Evolutionary conservation across 2,797 vertebrate genomes (phyloP).

Genomic region (Lacerta viridis): DNA sequence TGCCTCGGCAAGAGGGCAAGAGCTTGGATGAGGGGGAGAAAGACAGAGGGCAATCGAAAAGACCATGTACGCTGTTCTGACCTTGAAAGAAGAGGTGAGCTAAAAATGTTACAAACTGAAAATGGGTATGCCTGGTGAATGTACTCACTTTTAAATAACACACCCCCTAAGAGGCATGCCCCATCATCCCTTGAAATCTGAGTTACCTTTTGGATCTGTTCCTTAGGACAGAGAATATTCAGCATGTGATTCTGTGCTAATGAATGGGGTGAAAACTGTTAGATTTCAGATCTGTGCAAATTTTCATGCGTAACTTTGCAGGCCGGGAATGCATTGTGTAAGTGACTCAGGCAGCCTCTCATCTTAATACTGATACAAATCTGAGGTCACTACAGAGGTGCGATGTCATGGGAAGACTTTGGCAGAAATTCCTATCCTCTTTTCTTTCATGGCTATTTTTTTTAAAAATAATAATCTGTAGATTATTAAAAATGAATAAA

Average conservation of each 20-base stretch:
- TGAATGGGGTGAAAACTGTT: background rate
- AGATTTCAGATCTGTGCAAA: background rate
- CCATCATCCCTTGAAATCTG: background rate
- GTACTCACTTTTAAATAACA: background rate
- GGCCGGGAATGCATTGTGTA: background rate
- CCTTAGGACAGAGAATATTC: background rate
- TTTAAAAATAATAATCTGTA: background rate
- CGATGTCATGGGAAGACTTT: background rate
- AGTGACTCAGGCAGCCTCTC: background rate
- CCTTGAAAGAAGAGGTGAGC: background rate
- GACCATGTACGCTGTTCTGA: background rate
- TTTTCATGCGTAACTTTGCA: background rate
- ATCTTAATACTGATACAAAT: conserved; percentile 5
- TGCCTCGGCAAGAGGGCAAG: too few species aligned
- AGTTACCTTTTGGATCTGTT: background rate
- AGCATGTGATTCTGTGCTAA: background rate
- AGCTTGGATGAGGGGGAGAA: too few species aligned
- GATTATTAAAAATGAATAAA: conserved; percentile 1
- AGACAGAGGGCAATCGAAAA: background rate
- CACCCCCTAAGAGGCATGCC: background rate
- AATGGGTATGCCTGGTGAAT: background rate
- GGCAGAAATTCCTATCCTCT: too few species aligned
- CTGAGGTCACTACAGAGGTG: background rate
- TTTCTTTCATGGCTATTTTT: accelerated
- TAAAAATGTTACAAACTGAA: background rate